phyloP scores from a whole-genome alignment of 2,888 invertebrate species.

The Trichopria drosophilae region DNA sequence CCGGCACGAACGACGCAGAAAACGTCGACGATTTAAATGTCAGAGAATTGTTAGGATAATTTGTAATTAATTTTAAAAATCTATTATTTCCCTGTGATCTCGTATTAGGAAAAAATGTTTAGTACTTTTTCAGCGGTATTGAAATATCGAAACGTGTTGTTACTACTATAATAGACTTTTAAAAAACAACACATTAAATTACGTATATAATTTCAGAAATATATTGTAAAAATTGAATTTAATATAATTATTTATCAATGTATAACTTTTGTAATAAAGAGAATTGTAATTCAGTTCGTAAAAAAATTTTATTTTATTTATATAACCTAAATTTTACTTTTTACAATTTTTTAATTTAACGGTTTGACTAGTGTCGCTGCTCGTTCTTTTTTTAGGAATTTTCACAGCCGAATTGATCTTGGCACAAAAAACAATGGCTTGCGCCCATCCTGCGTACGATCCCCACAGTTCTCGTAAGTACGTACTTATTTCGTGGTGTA shows the following conservation, averaged over 20 bases:
- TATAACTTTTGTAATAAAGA: background rate
- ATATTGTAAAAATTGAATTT: background rate
- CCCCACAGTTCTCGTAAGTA: constrained; percentile 82
- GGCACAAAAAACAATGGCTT: constrained; percentile 71
- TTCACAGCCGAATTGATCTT: constrained; percentile 44
- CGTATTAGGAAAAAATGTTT: too few species aligned
- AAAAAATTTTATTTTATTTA: background rate
- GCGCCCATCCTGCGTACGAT: constrained; percentile 91
- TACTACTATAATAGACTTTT: too few species aligned
- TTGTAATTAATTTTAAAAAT: too few species aligned
- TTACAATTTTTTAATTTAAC: constrained; percentile 5
- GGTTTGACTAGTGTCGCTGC: constrained; percentile 16
- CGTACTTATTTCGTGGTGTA: constrained; percentile 84
- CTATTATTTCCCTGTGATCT: too few species aligned
- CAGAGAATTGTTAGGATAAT: too few species aligned
- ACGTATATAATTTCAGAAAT: constrained; percentile 1
- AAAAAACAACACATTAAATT: too few species aligned
- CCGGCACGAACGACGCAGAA: too few species aligned
- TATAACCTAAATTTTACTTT: constrained; percentile 5
- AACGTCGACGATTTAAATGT: too few species aligned
- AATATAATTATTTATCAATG: background rate
- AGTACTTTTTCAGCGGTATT: too few species aligned
- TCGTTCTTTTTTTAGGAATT: constrained; percentile 21
- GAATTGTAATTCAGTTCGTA: background rate
- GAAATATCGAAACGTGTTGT: too few species aligned